A percentile compares a stretch with the other conserved stretches of the same genome.
phyloP scores from a whole-genome alignment of 2,888 invertebrate genomes.

The Lacanobia wlatinum region DNA sequence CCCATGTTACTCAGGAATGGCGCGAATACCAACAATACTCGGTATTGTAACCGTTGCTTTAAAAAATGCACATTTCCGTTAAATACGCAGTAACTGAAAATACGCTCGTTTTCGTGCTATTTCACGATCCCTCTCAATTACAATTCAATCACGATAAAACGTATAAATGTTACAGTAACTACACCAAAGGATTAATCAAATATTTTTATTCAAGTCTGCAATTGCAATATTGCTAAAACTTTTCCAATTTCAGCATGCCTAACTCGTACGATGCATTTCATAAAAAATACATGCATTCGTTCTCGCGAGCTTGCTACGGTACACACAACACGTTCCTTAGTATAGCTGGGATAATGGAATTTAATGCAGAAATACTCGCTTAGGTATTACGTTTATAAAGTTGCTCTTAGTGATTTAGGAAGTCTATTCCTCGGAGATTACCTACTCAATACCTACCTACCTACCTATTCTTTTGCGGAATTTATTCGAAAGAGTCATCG shows the following conservation, averaged over 20 bases:
- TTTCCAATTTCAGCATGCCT: slow-evolving; percentile 55
- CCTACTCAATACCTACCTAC: not conserved
- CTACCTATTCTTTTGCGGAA: no score
- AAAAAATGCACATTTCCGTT: not conserved
- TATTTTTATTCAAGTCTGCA: slow-evolving; percentile 31
- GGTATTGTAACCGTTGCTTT: not conserved
- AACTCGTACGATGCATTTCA: slow-evolving; percentile 53
- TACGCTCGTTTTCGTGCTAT: not conserved
- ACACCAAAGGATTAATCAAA: slow-evolving; percentile 30
- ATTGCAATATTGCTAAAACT: slow-evolving; percentile 43
- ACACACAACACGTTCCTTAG: slow-evolving; percentile 8
- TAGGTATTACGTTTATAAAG: slow-evolving; percentile 15
- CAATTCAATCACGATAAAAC: not conserved
- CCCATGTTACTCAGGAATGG: not conserved
- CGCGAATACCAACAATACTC: not conserved
- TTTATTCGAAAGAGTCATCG: no score
- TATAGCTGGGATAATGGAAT: slow-evolving; percentile 17
- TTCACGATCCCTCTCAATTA: not conserved
- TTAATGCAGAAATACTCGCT: not conserved
- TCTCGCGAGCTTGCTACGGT: slow-evolving; percentile 20
- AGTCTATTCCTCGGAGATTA: not conserved
- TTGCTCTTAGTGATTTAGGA: not conserved
- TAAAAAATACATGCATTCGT: slow-evolving; percentile 48
- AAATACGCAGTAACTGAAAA: not conserved
- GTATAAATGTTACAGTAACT: not conserved